These are phyloP conservation scores for Aegithalos caudatus DNA, from an alignment of 2,113 vertebrate genomes.

Conservation along the genomic window DNA sequence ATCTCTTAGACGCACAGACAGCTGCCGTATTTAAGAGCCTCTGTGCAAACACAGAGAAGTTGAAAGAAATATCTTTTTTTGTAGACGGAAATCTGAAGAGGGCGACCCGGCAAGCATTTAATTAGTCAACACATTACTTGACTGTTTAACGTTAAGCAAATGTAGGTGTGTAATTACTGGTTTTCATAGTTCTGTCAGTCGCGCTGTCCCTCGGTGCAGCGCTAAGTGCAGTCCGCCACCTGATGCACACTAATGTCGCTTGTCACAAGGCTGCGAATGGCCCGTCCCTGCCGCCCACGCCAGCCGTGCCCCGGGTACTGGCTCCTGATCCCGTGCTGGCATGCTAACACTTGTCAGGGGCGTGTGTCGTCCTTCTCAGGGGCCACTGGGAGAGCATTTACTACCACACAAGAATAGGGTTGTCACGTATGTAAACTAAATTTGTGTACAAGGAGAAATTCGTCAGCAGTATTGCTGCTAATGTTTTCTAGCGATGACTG, in stretches of 20 bases:
- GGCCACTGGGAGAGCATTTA: not conserved
- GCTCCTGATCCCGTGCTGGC: not conserved
- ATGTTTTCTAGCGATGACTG: not conserved
- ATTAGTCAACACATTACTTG: not conserved
- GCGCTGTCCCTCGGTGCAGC: not conserved
- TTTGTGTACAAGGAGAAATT: not conserved
- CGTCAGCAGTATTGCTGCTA: not conserved
- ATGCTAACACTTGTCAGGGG: rapidly evolving
- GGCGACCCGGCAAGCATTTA: not conserved
- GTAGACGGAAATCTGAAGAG: not conserved
- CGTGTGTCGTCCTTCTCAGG: not conserved
- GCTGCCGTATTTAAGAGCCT: not conserved
- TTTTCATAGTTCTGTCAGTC: not conserved
- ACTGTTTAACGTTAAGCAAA: not conserved
- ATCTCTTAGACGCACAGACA: rapidly evolving
- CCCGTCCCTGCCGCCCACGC: not conserved
- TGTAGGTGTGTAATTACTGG: not conserved
- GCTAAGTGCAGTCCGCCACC: not conserved
- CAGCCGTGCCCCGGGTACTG: not conserved
- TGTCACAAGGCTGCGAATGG: not conserved
- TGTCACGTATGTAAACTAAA: not conserved
- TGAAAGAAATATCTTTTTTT: not conserved
- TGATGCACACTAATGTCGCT: not conserved
- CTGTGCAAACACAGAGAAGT: not conserved
- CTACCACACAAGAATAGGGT: not conserved